These are phyloP conservation scores for Brachionus calyciflorus DNA, from an alignment of 1,140 invertebrate species.

Conservation along the genomic window DNA sequence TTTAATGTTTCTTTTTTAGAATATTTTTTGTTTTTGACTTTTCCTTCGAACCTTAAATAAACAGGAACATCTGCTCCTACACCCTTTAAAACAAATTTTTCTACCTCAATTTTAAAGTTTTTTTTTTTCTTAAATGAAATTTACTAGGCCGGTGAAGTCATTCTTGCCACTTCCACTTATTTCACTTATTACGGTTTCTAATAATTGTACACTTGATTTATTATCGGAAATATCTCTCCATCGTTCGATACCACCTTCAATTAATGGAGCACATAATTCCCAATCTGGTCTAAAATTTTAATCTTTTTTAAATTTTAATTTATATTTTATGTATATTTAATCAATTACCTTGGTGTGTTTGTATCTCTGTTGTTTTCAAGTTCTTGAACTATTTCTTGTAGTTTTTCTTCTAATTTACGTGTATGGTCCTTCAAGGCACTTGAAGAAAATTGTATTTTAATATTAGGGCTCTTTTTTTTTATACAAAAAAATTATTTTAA, in stretches of 20 bases:
- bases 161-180: slow-evolving; percentile 51
- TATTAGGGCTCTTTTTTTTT: no score
- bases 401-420: slow-evolving; percentile 56
- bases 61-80: background rate
- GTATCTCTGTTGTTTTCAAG: slow-evolving; percentile 54
- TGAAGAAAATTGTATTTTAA: no score
- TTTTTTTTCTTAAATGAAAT: background rate
- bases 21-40: slow-evolving; percentile 36
- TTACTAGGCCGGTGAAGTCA: slow-evolving; percentile 1
- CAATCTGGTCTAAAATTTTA: slow-evolving; percentile 60
- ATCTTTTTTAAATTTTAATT: no score
- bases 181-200: slow-evolving; percentile 56
- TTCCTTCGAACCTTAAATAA: slow-evolving; percentile 24
- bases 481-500: slow-evolving; percentile 45
- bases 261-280: slow-evolving; percentile 55
- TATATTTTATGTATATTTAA: no score
- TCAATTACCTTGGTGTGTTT: slow-evolving; percentile 58
- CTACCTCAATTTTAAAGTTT: background rate
- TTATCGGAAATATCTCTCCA: slow-evolving; percentile 57
- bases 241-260: slow-evolving; percentile 54
- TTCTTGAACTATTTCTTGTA: slow-evolving; percentile 59
- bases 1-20: slow-evolving; percentile 11
- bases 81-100: background rate
- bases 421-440: slow-evolving; percentile 56
- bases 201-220: slow-evolving; percentile 56